Evolutionary conservation across 2,888 invertebrate species (phyloP), one percentile per base, ranked within the genome.

Genomic region (Homarus gammarus): DNA sequence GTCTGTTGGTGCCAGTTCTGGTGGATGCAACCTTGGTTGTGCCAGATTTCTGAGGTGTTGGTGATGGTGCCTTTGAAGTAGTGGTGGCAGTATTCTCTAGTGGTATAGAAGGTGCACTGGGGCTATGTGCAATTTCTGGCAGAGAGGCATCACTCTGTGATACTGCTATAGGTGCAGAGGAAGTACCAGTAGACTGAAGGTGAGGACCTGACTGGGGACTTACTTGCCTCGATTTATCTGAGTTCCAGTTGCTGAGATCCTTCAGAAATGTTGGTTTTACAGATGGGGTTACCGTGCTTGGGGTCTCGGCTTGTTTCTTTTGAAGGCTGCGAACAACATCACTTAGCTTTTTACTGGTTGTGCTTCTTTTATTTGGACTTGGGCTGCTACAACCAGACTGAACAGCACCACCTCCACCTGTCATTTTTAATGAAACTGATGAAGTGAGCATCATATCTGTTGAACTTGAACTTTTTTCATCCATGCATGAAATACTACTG

Each of bases 221-320:
- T 90, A 92, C 92, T 92, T 92, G 92, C 89, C 89, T 90, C 86
- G 44, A 64, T 81, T 92, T 92, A 70, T 92, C 92, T n/a, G 85
- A 73, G 44, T 49, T 91, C 84, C 89, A 81, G 36, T 49, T 61
- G 64, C 51, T 70, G 49, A 89, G 77, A 51, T 89, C 92, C 85
- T 89, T 88, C 73, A 92, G 79, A 85, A 92, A 92, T 56, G 79
- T 84, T n/a, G 92, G 92, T 38, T 89, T 87, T 51, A 89, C 89
- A 27, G 83, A n/a, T 56, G 64, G 56, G 75, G 51, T 73, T 15
- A 77, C 64, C 15, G 77, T 77, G n/a, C 75, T 83, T 38, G 92
- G 90, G 33, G 84, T 56, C 64, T 91, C 92, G n/a, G 90, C 90
- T 36, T 86, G 90, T 79, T 92, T 92, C 81, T 87, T 89, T 82